Conservation (phyloP, 2,888 invertebrate genomes). For the Apamea epomidion region DNA sequence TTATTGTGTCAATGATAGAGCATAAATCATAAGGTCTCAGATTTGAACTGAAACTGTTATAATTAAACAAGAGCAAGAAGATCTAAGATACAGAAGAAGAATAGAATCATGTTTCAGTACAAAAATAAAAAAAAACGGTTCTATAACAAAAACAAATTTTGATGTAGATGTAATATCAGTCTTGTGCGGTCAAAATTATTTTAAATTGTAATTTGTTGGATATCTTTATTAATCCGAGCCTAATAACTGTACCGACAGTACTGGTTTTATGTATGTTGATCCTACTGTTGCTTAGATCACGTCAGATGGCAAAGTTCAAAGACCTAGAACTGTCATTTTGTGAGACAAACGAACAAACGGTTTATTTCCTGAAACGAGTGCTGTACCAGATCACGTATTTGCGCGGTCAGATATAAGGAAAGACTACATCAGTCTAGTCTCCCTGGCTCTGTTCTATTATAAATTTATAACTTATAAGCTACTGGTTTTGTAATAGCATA, state of each 20-base stretch:
- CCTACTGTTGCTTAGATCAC: slow-evolving; percentile 53
- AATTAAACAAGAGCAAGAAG: neutral
- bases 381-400: slow-evolving; percentile 71
- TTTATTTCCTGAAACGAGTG: slow-evolving; percentile 63
- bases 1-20: neutral
- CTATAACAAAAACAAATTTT: neutral
- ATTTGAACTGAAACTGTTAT: neutral
- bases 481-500: slow-evolving; percentile 28
- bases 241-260: slow-evolving; percentile 46
- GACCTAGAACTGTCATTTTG: slow-evolving; percentile 66
- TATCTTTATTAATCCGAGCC: slow-evolving; percentile 15
- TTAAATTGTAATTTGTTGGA: slow-evolving; percentile 1
- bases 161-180: neutral
- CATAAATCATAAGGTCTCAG: too few species aligned
- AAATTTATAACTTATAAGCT: too few species aligned
- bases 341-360: slow-evolving; percentile 65
- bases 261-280: slow-evolving; percentile 49
- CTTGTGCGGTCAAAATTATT: neutral
- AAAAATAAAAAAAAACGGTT: neutral
- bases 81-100: neutral
- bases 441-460: slow-evolving; percentile 18
- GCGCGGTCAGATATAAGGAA: slow-evolving; percentile 67
- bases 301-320: slow-evolving; percentile 67
- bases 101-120: neutral
- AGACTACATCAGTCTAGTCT: slow-evolving; percentile 46